Conservation (phyloP, 2,888 invertebrate genomes). For the Dryobota labecula region DNA sequence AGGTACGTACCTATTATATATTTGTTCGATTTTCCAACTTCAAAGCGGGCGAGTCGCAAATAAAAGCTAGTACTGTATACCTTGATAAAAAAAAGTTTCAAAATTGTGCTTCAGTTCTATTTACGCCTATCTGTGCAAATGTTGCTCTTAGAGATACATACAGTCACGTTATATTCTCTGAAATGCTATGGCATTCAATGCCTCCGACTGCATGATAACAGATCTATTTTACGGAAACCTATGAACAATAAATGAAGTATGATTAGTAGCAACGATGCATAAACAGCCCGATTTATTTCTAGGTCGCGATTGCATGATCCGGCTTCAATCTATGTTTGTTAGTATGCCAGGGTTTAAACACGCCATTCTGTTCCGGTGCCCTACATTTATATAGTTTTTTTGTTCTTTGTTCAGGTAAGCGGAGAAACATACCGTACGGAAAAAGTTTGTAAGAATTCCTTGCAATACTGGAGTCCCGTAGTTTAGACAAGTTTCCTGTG, state of each 20-base stretch:
- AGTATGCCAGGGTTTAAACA: constrained; percentile 59
- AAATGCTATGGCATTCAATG: background rate
- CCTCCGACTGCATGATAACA: background rate
- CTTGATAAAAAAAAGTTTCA: background rate
- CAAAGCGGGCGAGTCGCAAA: background rate
- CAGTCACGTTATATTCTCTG: background rate
- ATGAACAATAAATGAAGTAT: constrained; percentile 19
- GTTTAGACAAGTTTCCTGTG: background rate
- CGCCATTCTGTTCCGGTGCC: constrained; percentile 52
- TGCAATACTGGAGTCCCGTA: background rate
- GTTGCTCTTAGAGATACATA: background rate
- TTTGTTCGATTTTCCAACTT: background rate
- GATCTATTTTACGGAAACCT: background rate
- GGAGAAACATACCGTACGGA: constrained; percentile 4
- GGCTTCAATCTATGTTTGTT: constrained; percentile 58
- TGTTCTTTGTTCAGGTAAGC: constrained; percentile 32
- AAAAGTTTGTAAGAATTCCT: background rate
- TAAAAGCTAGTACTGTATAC: background rate
- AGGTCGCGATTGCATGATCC: constrained; percentile 66
- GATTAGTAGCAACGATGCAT: constrained; percentile 45
- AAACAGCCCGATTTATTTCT: constrained; percentile 59
- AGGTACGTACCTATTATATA: background rate
- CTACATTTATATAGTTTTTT: constrained; percentile 51
- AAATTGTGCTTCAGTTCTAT: background rate
- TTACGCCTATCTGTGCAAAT: background rate